phyloP scores from a whole-genome alignment of 2,888 invertebrate genomes.

The Phorcus lineatus region DNA sequence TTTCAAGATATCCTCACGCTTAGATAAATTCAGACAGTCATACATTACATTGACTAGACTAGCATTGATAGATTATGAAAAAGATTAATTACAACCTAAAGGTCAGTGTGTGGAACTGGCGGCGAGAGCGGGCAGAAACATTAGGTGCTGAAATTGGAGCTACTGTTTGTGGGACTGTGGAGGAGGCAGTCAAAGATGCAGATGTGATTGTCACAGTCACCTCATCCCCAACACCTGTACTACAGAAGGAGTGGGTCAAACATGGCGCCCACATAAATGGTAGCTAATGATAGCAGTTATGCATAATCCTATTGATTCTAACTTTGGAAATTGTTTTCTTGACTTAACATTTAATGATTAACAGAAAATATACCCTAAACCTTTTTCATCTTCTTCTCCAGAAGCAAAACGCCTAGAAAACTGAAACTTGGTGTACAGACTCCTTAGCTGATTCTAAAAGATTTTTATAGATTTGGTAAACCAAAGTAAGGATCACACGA shows the following conservation, averaged over 20 bases:
- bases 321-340: too few species aligned
- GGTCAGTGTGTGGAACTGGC: constrained; percentile 79
- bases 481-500: too few species aligned
- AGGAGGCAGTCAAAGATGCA: constrained; percentile 79
- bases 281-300: constrained; percentile 57
- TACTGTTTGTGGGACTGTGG: constrained; percentile 67
- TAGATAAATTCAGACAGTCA: not conserved
- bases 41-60: not conserved
- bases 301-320: not conserved
- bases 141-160: constrained; percentile 71
- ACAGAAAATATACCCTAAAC: too few species aligned
- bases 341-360: too few species aligned
- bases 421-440: too few species aligned
- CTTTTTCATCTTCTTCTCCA: too few species aligned
- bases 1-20: not conserved
- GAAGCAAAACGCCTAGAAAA: too few species aligned
- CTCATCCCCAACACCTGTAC: constrained; percentile 77
- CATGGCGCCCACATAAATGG: constrained; percentile 81
- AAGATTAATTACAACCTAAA: constrained; percentile 35
- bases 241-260: constrained; percentile 78
- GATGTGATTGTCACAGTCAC: constrained; percentile 82
- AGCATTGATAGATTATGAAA: too few species aligned
- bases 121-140: constrained; percentile 66
- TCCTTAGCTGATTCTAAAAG: too few species aligned
- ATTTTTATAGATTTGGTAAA: too few species aligned